Evolutionary conservation across 2,797 vertebrate genomes (phyloP).

Genomic region (Peromyscus attwateri): DNA sequence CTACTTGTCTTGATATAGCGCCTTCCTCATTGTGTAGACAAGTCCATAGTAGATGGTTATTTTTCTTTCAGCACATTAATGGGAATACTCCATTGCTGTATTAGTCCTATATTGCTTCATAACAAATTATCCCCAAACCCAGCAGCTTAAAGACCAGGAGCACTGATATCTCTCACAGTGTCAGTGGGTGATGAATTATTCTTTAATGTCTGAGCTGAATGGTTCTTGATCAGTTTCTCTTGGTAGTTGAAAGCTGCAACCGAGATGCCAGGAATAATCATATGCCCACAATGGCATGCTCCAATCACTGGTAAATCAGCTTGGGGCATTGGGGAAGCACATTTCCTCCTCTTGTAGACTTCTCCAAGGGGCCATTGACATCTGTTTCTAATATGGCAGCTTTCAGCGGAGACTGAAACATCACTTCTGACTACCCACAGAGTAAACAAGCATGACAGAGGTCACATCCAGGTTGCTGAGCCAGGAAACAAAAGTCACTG

Average conservation of each 20-base stretch:
- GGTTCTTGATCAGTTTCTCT: neutral
- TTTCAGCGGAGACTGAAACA: neutral
- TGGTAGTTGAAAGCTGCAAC: neutral
- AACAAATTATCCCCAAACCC: neutral
- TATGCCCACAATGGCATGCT: neutral
- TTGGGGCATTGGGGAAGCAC: rapidly evolving
- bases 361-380: neutral
- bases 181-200: neutral
- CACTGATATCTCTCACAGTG: neutral
- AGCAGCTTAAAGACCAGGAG: neutral
- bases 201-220: neutral
- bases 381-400: neutral
- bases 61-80: neutral
- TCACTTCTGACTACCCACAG: neutral
- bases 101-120: neutral
- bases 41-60: neutral
- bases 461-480: neutral
- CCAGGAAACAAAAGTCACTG: neutral
- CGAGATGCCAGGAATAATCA: neutral
- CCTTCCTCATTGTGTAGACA: neutral
- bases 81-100: neutral
- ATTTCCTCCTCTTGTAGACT: neutral
- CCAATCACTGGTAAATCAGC: neutral
- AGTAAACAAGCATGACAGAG: neutral
- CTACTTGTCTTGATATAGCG: neutral